A percentile compares a stretch with the other conserved stretches of the same genome.
These are phyloP conservation scores for Tinea semifulvella DNA, from an alignment of 2,888 invertebrate species.

Conservation along the genomic window DNA sequence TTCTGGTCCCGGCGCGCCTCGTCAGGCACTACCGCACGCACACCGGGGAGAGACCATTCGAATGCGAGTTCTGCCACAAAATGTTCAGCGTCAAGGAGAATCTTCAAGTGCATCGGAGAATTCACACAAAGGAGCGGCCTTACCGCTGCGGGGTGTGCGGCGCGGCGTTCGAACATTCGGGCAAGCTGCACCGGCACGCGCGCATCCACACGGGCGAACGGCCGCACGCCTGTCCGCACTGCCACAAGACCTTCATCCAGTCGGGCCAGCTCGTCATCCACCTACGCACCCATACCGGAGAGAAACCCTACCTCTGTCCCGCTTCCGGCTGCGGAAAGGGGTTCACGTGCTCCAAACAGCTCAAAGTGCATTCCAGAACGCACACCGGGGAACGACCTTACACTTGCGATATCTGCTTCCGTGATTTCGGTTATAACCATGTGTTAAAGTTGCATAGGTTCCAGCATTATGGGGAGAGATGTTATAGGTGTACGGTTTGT, in stretches of 20 bases:
- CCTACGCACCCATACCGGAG: conserved; percentile 88
- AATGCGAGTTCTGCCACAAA: conserved; percentile 92
- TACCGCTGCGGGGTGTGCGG: conserved; percentile 90
- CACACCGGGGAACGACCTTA: conserved; percentile 93
- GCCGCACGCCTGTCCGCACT: conserved; percentile 88
- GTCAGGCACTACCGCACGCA: conserved; percentile 89
- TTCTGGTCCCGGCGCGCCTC: conserved; percentile 88
- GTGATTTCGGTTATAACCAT: conserved; percentile 91
- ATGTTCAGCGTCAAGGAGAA: conserved; percentile 94
- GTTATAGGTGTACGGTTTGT: conserved; percentile 92
- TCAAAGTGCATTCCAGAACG: conserved; percentile 90
- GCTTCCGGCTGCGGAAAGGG: conserved; percentile 88
- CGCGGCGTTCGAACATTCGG: conserved; percentile 90
- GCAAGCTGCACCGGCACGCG: conserved; percentile 90
- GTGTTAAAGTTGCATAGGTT: conserved; percentile 89
- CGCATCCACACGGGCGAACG: conserved; percentile 91
- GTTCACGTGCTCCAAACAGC: conserved; percentile 90
- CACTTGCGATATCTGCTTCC: conserved; percentile 89
- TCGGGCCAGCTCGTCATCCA: conserved; percentile 92
- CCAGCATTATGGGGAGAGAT: conserved; percentile 90
- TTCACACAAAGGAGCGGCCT: conserved; percentile 91
- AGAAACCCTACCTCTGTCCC: conserved; percentile 84
- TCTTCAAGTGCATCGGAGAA: conserved; percentile 86
- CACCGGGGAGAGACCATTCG: conserved; percentile 90
- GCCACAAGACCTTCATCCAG: conserved; percentile 90